phyloP scores from a whole-genome alignment of 2,113 vertebrate genomes.

The Coptodon bakossiorum region DNA sequence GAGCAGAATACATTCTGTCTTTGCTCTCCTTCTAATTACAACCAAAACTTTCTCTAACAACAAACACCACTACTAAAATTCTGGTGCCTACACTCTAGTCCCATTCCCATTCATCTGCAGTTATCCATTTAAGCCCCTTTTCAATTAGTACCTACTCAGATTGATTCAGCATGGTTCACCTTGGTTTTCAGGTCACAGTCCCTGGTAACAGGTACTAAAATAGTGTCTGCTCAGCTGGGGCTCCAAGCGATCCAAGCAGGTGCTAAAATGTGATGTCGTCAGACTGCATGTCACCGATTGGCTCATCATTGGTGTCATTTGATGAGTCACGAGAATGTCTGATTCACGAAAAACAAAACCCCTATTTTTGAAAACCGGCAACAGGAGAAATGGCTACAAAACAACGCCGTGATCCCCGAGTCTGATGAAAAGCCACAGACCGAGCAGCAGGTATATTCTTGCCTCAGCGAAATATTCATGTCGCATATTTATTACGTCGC shows the following conservation, averaged over 20 bases:
- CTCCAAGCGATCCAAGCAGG: neutral
- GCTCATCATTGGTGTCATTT: accelerated
- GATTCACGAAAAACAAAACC: neutral
- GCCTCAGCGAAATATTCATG: neutral
- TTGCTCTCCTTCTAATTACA: neutral
- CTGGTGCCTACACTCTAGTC: neutral
- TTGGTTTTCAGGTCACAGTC: neutral
- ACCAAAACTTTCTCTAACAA: neutral
- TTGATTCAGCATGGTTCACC: neutral
- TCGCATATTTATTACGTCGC: accelerated
- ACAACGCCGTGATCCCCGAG: accelerated
- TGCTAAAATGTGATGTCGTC: neutral
- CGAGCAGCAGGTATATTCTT: accelerated
- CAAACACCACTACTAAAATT: neutral
- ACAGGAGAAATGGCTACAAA: neutral
- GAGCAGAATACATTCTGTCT: neutral
- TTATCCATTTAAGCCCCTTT: neutral
- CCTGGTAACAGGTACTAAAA: neutral
- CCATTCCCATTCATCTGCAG: neutral
- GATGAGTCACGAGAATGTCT: neutral
- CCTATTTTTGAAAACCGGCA: neutral
- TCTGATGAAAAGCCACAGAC: neutral
- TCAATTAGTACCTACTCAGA: accelerated
- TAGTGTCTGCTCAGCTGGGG: neutral
- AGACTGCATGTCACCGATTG: neutral